Evolutionary conservation across 2,888 invertebrate genomes (phyloP).

Genomic region (Drosophila barbarae): DNA sequence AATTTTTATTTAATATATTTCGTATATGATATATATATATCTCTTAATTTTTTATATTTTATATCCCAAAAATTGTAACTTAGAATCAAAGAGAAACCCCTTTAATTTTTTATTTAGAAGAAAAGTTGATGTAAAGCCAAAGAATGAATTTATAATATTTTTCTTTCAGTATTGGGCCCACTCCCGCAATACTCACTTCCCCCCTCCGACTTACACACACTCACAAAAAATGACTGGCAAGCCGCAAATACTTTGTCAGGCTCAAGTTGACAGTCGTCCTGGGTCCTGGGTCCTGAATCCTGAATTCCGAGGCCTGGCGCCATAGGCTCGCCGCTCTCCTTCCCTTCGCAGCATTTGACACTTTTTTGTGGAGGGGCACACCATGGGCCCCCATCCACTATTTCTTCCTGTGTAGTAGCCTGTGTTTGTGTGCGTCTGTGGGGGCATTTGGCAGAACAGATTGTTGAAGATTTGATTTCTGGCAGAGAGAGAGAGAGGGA

Average conservation of each 20-base stretch:
- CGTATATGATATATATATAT: too few relatives aligned
- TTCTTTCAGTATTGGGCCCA: too few relatives aligned
- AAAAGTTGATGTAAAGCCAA: too few relatives aligned
- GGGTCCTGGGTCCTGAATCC: slow-evolving; percentile 32
- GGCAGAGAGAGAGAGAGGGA: slow-evolving; percentile 37
- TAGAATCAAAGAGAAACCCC: too few relatives aligned
- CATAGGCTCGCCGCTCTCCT: neutral
- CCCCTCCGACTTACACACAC: neutral
- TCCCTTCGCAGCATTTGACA: slow-evolving; percentile 63
- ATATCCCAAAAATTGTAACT: too few relatives aligned
- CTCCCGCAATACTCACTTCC: too few relatives aligned
- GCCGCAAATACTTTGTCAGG: slow-evolving; percentile 74
- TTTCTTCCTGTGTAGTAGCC: slow-evolving; percentile 9
- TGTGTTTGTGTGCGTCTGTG: slow-evolving; percentile 22
- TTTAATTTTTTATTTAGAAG: too few relatives aligned
- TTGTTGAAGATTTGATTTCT: slow-evolving; percentile 70
- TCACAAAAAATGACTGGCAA: slow-evolving; percentile 71
- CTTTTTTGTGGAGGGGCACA: slow-evolving; percentile 35
- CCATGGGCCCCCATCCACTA: slow-evolving; percentile 10
- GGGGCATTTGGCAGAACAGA: slow-evolving; percentile 63
- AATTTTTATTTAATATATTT: too few relatives aligned
- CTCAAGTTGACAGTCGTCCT: slow-evolving; percentile 71
- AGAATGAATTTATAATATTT: too few relatives aligned
- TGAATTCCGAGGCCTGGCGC: neutral
- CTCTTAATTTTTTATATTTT: too few relatives aligned